Evolutionary conservation across 2,888 invertebrate genomes (phyloP), one percentile per base, ranked within the genome.

Genomic region (Stegophylla sp.): DNA sequence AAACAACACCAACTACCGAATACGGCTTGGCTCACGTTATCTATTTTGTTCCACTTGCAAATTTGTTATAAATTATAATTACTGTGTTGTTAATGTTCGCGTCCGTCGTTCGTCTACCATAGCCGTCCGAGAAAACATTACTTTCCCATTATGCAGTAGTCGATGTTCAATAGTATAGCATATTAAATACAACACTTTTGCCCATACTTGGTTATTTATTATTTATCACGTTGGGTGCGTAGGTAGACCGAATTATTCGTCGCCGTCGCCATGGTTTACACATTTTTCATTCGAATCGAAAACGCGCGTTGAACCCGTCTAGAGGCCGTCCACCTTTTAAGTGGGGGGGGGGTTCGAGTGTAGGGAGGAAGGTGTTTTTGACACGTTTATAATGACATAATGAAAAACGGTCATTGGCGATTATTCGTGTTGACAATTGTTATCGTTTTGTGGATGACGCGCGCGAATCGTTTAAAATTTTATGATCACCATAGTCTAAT

Each of bases 211-310:
- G 15, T 61, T 20, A 13, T 43, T 64, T 64, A 23, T 63, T 10
- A 17, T 20, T 41, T 73, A 45, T 20, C 51, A 23, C 64, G 64
- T 48, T 75, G 75, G 34, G 4, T 23, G 61, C 12, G 72, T 53
- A 56, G 73, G 73, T 48, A 74, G 73, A 63, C 61, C 48, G 17
- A 61, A 61, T 56, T 41, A 75, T 64, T 51, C 34, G 17, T 48
- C 61, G 15, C 20, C 34, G 63, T 63, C 34, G 73, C 59, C 45
- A 45, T 74, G 28, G 73, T 59, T 17, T 48, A 34, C n/a, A 74
- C 53, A 4, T 63, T 23, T 7, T 26, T n/a, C 45, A 45, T 59
- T 59, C 26, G 26, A 71, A 34, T n/a, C 20, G 9, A 71, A 73
- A 73, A 26, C 72, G 59, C 59, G 43, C 72, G 72, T 17, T 26